phyloP scores from a whole-genome alignment of 2,113 vertebrate genomes.

The Rhombomys opimus region DNA sequence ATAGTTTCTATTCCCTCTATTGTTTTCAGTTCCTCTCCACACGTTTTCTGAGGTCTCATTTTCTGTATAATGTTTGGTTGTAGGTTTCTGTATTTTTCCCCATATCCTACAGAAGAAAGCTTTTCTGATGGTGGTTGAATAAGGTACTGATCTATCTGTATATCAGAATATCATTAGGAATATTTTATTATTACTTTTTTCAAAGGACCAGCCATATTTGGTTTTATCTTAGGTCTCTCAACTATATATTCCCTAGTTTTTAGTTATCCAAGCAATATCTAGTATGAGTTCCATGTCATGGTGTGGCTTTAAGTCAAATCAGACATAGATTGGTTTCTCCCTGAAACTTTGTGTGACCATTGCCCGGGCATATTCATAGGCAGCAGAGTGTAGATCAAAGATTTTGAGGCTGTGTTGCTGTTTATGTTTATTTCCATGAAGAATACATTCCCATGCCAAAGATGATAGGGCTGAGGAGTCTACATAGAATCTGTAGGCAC shows the following conservation, averaged over 20 bases:
- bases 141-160: not conserved
- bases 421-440: not conserved
- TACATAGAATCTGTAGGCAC: not conserved
- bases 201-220: not conserved
- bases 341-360: not conserved
- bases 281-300: not conserved
- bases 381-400: not conserved
- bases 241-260: not conserved
- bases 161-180: not conserved
- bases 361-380: not conserved
- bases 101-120: not conserved
- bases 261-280: not conserved
- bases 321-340: not conserved
- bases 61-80: not conserved
- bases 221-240: not conserved
- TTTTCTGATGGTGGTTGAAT: not conserved
- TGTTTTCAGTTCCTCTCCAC: not conserved
- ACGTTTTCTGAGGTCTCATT: not conserved
- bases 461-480: not conserved
- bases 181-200: not conserved
- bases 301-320: not conserved
- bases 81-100: not conserved
- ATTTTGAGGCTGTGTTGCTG: not conserved
- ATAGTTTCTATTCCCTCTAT: too few species aligned
- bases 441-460: not conserved